Percentiles rank a stretch among this genome's conserved stretches.
Conservation (phyloP, 2,888 invertebrate species). For the Opisthograptis luteolata region DNA sequence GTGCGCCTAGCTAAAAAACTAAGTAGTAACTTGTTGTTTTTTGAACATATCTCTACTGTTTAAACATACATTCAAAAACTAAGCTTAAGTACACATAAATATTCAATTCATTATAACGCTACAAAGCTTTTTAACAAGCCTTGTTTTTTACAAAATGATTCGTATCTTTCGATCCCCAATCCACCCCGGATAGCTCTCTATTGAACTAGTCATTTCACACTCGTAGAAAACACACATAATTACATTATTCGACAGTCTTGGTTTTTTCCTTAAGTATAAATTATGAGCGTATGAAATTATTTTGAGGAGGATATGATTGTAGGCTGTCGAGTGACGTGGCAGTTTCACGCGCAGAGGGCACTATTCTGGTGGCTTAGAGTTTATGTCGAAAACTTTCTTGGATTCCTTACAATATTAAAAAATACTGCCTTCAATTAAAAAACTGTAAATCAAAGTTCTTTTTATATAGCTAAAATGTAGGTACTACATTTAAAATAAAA, state of each 20-base stretch:
- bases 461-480: too few species aligned
- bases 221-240: slow-evolving; percentile 76
- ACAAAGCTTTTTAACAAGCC: slow-evolving; percentile 20
- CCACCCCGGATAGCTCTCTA: slow-evolving; percentile 43
- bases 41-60: too few species aligned
- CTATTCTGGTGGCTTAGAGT: slow-evolving; percentile 36
- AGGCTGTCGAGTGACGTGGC: slow-evolving; percentile 67
- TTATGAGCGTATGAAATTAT: slow-evolving; percentile 78
- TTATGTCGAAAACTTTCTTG: not conserved
- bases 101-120: slow-evolving; percentile 7
- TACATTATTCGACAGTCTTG: slow-evolving; percentile 72
- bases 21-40: too few species aligned
- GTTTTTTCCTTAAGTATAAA: slow-evolving; percentile 76
- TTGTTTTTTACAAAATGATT: slow-evolving; percentile 49
- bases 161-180: slow-evolving; percentile 45
- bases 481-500: too few species aligned
- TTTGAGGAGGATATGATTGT: slow-evolving; percentile 76
- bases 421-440: too few species aligned
- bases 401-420: not conserved
- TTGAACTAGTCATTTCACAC: slow-evolving; percentile 80
- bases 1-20: too few species aligned
- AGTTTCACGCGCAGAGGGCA: slow-evolving; percentile 44
- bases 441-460: too few species aligned
- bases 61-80: too few species aligned
- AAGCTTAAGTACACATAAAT: too few species aligned